Conservation (phyloP, 2,888 invertebrate genomes). For the Philaethria dido region DNA sequence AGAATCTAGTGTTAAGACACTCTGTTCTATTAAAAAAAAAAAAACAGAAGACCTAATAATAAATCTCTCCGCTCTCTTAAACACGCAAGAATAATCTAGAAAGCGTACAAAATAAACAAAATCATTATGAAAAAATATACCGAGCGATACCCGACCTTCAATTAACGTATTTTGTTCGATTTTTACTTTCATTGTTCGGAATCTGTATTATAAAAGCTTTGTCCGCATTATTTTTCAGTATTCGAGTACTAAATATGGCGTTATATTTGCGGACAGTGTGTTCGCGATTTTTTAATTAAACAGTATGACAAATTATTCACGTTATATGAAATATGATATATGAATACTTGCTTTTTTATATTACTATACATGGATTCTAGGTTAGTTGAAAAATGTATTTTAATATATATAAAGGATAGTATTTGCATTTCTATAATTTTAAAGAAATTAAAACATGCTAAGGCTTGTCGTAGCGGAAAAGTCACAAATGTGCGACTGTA, state of each 20-base stretch:
- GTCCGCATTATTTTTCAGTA: not conserved
- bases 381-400: no score
- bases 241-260: not conserved
- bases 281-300: conserved; percentile 2
- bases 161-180: conserved; percentile 1
- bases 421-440: no score
- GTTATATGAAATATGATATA: not conserved
- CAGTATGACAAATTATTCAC: not conserved
- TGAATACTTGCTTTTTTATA: not conserved
- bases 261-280: not conserved
- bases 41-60: not conserved
- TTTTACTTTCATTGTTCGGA: not conserved
- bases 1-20: no score
- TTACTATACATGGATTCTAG: not conserved
- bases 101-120: not conserved
- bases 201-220: conserved; percentile 1
- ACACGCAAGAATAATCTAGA: not conserved
- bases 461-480: no score
- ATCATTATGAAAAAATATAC: not conserved
- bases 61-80: not conserved
- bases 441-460: no score
- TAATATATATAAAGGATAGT: no score
- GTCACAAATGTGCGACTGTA: no score
- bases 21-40: no score
- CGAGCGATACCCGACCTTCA: not conserved